A percentile compares a stretch with the other conserved stretches of the same genome.
Evolutionary conservation across 2,797 vertebrate genomes (phyloP).

Genomic region (Microctenopoma lineatum): DNA sequence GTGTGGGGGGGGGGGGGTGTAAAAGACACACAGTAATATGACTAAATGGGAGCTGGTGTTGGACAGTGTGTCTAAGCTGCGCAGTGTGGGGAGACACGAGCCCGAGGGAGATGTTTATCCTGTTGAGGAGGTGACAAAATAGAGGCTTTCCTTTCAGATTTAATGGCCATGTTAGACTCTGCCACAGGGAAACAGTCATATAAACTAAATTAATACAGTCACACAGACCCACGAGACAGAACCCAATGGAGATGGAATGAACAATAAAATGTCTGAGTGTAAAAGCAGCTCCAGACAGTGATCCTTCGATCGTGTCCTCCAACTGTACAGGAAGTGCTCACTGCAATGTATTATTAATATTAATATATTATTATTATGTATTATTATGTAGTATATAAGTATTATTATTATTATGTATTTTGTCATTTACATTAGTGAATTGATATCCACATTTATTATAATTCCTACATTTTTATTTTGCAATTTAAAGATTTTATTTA

Average conservation of each 20-base stretch:
- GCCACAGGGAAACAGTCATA: constrained; percentile 3
- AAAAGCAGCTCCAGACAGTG: too few species aligned
- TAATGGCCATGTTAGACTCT: constrained; percentile 28
- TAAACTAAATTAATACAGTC: constrained; percentile 27
- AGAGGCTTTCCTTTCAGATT: constrained; percentile 24
- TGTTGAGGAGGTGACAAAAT: constrained; percentile 35
- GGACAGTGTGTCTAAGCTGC: constrained; percentile 12
- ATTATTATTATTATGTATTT: too few species aligned
- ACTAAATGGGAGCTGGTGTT: constrained; percentile 14
- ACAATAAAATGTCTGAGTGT: background rate
- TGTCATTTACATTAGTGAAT: too few species aligned
- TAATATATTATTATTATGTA: too few species aligned
- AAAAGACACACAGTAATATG: background rate
- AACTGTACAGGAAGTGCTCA: background rate
- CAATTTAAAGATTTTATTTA: too few species aligned
- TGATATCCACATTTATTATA: background rate
- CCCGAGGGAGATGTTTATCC: constrained; percentile 32
- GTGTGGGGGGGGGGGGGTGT: background rate
- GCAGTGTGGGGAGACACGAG: constrained; percentile 17
- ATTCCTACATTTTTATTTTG: background rate
- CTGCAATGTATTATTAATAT: too few species aligned
- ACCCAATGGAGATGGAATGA: background rate
- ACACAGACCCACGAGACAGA: constrained; percentile 2
- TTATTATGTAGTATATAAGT: too few species aligned
- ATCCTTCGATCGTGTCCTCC: background rate